Percentiles rank a stretch among this genome's conserved stretches.
These are phyloP conservation scores for Drosophila yooni DNA, from an alignment of 2,888 invertebrate genomes.

Conservation along the genomic window DNA sequence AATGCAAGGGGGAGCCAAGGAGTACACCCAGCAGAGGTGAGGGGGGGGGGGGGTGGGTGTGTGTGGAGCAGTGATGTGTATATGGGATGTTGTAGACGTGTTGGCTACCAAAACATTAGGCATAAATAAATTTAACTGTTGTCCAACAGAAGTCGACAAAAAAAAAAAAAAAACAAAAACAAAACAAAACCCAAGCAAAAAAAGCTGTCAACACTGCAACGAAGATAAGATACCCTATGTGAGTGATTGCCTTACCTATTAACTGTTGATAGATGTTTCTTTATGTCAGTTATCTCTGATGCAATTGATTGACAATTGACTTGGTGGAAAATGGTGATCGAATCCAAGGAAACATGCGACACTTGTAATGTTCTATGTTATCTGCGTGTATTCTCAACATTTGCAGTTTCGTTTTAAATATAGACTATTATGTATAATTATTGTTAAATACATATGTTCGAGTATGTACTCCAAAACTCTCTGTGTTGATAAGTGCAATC, in stretches of 20 bases:
- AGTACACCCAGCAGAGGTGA: not conserved
- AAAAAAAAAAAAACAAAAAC: slow-evolving; percentile 2
- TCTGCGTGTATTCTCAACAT: not conserved
- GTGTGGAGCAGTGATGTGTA: not conserved
- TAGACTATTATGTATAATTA: not conserved
- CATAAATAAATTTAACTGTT: slow-evolving; percentile 73
- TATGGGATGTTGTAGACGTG: slow-evolving; percentile 31
- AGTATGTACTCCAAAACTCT: not conserved
- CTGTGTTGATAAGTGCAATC: not conserved
- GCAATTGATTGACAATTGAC: slow-evolving; percentile 26
- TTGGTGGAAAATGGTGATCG: not conserved
- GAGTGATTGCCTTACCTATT: slow-evolving; percentile 18
- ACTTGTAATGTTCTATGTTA: not conserved
- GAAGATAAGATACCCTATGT: slow-evolving; percentile 47
- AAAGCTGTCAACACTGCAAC: slow-evolving; percentile 14
- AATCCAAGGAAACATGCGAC: not conserved
- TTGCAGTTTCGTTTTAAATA: not conserved
- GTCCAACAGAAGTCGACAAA: slow-evolving; percentile 25
- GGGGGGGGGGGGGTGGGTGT: not conserved
- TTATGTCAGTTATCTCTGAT: not conserved
- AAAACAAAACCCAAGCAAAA: not conserved
- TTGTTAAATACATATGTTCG: not conserved
- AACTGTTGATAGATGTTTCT: not conserved
- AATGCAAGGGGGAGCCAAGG: not conserved
- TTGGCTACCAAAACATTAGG: slow-evolving; percentile 56